phyloP scores from a whole-genome alignment of 2,797 vertebrate species.

The Lepilemur septentrionalis region DNA sequence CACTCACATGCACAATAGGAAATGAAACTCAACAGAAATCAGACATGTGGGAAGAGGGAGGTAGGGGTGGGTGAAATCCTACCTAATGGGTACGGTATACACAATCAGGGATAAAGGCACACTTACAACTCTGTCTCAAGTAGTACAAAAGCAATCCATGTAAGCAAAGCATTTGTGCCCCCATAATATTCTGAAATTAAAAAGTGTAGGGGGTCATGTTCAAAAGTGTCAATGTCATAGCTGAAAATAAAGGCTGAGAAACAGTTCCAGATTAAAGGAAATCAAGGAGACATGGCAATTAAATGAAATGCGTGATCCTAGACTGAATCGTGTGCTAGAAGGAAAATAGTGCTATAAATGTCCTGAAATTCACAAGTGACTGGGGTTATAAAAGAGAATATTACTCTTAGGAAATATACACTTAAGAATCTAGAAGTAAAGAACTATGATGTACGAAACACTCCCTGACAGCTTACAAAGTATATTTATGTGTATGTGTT shows the following conservation, averaged over 20 bases:
- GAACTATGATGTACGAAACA: background rate
- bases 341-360: background rate
- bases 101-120: no score
- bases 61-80: no score
- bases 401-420: background rate
- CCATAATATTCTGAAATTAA: no score
- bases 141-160: no score
- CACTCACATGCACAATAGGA: no score
- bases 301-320: slow-evolving; percentile 28
- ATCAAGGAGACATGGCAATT: background rate
- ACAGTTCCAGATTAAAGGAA: background rate
- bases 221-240: background rate
- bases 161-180: no score
- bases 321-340: background rate
- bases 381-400: background rate
- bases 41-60: no score
- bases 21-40: no score
- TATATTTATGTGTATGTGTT: background rate
- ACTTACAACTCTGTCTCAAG: no score
- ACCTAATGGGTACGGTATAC: no score
- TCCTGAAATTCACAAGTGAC: background rate
- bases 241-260: background rate
- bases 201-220: background rate
- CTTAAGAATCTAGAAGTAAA: background rate
- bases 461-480: background rate